These are phyloP conservation scores for Hippocampus zosterae DNA, from an alignment of 2,113 vertebrate species.

Conservation along the genomic window DNA sequence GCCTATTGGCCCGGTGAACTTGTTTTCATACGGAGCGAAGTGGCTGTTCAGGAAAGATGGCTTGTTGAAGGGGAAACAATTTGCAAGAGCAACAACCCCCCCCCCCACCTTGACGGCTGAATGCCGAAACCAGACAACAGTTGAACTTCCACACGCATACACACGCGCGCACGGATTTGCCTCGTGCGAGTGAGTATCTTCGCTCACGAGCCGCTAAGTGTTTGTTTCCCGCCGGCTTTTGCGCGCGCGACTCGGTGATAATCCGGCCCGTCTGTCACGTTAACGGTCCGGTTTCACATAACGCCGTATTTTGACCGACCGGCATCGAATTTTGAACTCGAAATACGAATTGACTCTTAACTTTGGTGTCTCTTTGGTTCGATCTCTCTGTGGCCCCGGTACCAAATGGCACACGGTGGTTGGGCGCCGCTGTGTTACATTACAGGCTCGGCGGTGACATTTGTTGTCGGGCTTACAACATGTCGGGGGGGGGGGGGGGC, in stretches of 20 bases:
- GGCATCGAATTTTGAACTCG: too few relatives aligned
- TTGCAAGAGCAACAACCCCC: constrained; percentile 21
- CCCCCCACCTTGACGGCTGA: constrained; percentile 20
- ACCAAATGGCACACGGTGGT: background rate
- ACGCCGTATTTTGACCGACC: too few relatives aligned
- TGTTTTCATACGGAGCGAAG: background rate
- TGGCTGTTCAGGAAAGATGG: constrained; percentile 13
- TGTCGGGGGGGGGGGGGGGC: background rate
- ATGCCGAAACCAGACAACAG: constrained; percentile 62
- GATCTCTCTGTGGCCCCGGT: background rate
- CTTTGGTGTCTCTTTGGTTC: background rate
- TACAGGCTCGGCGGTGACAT: background rate
- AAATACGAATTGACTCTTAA: too few relatives aligned
- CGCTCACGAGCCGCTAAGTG: background rate
- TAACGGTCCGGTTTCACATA: too few relatives aligned
- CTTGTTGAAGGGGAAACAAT: constrained; percentile 43
- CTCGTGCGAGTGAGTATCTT: background rate
- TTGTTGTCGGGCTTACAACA: background rate
- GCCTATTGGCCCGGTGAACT: too few relatives aligned
- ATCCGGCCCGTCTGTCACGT: too few relatives aligned
- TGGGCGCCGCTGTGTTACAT: background rate
- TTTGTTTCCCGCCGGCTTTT: background rate
- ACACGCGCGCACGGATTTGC: background rate
- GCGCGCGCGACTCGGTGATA: too few relatives aligned
- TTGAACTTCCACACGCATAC: constrained; percentile 23